Percentiles rank a stretch among this genome's conserved stretches.
These are phyloP conservation scores for Plodia interpunctella DNA, from an alignment of 1,140 invertebrate species.

Conservation along the genomic window DNA sequence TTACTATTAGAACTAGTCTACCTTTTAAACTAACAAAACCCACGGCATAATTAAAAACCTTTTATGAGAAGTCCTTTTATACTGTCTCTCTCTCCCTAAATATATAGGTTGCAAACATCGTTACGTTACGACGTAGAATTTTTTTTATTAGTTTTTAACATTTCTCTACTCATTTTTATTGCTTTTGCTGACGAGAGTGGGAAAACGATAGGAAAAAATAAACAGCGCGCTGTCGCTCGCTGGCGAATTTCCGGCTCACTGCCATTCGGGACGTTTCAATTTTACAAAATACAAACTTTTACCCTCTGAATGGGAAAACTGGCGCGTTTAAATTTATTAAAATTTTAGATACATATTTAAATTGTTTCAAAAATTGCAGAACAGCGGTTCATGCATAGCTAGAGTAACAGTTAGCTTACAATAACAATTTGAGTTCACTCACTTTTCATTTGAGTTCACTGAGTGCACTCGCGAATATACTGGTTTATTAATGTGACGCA, in stretches of 20 bases:
- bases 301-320: constrained; percentile 25
- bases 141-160: constrained; percentile 26
- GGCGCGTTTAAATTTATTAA: constrained; percentile 14
- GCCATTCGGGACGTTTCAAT: constrained; percentile 40
- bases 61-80: too few species aligned
- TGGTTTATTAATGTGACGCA: neutral
- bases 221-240: constrained; percentile 35
- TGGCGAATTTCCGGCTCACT: constrained; percentile 42
- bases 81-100: too few species aligned
- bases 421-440: constrained; percentile 4
- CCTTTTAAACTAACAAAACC: neutral
- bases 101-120: too few species aligned
- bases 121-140: too few species aligned
- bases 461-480: neutral
- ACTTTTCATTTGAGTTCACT: neutral
- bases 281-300: constrained; percentile 47
- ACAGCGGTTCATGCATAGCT: neutral
- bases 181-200: constrained; percentile 33
- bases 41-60: too few species aligned
- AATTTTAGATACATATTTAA: neutral
- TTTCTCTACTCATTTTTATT: constrained; percentile 31
- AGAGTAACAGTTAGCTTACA: constrained; percentile 1
- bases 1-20: neutral
- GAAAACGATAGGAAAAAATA: constrained; percentile 39
- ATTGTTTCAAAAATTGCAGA: constrained; percentile 7